A percentile compares a stretch with the other conserved stretches of the same genome.
Evolutionary conservation across 2,888 invertebrate genomes (phyloP).

Genomic region (Choristoneura rosaceana): DNA sequence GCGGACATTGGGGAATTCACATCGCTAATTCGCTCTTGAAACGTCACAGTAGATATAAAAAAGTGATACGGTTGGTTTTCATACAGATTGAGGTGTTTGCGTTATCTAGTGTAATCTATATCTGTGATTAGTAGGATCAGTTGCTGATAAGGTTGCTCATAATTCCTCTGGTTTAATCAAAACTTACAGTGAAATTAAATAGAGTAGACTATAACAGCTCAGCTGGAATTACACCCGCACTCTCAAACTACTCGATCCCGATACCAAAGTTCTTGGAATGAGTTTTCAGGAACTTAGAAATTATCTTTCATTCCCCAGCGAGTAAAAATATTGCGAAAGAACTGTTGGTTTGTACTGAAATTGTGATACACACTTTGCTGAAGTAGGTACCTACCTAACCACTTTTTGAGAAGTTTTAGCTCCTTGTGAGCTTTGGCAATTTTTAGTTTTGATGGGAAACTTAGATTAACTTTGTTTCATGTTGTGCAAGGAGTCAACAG

Average conservation of each 20-base stretch:
- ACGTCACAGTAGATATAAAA: too few relatives aligned
- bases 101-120: too few relatives aligned
- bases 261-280: conserved; percentile 40
- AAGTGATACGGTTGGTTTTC: too few relatives aligned
- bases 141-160: conserved; percentile 26
- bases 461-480: neutral
- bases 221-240: conserved; percentile 37
- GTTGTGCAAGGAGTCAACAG: neutral
- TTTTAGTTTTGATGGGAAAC: neutral
- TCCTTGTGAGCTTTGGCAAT: conserved; percentile 3
- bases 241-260: conserved; percentile 32
- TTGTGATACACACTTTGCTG: conserved; percentile 26
- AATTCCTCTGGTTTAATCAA: conserved; percentile 34
- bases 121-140: conserved; percentile 8
- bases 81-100: too few relatives aligned
- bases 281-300: conserved; percentile 40
- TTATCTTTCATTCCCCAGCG: conserved; percentile 36
- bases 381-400: conserved; percentile 25
- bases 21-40: too few relatives aligned
- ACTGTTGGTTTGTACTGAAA: conserved; percentile 27
- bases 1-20: too few relatives aligned
- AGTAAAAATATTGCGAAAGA: conserved; percentile 32
- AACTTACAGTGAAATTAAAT: conserved; percentile 34
- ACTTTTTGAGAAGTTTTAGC: conserved; percentile 21
- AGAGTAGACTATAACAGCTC: conserved; percentile 27